Evolutionary conservation across 1,140 invertebrate species (phyloP), one percentile per base, ranked within the genome.

Genomic region (Caenorhabditis briggsae): DNA sequence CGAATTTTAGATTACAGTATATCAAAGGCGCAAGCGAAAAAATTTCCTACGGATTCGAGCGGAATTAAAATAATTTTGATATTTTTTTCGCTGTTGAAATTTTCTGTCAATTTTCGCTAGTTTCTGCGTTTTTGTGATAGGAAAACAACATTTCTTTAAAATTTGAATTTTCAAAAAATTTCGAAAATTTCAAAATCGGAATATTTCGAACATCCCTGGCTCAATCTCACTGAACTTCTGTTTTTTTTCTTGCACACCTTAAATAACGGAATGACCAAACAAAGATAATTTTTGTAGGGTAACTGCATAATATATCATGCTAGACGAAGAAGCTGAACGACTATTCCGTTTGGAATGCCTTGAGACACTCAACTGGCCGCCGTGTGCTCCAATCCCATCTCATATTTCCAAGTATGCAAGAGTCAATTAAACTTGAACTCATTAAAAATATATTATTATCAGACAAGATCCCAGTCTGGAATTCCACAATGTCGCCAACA

Each of bases 341-440:
- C n/a, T 78, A n/a, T 78, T 78, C 20, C 70, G 46, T 23, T 16
- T 78, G 23, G 70, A 78, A 78, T 78, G 70, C 12, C 20, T 78
- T 5, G 70, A 78, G 53, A 78, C 70, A 6, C 70, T 78, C 18
- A 78, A 78, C n/a, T 78, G 70, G 70, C 70, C 70, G 16, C 70
- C 70, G 53, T 78, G 70, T 50, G 70, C 70, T 20, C 46, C 70
- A 2, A 78, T 78, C 16, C 70, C 70, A 23, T 16, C 46, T 23
- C 70, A 78, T 23, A 78, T 78, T 25, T 5, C n/a, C 11, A 78
- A 78, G 70, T 78, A 50, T 12, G 70, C 20, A 23, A 43, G 2
- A 11, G 50, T 18, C 5, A 18, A 70, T 18, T 18, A 46, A 8
- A 43, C 11, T 46, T 43, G 16, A 16, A 18, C 12, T 33, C 33